Percentiles rank a stretch among this genome's conserved stretches.
Evolutionary conservation across 2,797 vertebrate species (phyloP).

Genomic region (Bothrops alternatus): DNA sequence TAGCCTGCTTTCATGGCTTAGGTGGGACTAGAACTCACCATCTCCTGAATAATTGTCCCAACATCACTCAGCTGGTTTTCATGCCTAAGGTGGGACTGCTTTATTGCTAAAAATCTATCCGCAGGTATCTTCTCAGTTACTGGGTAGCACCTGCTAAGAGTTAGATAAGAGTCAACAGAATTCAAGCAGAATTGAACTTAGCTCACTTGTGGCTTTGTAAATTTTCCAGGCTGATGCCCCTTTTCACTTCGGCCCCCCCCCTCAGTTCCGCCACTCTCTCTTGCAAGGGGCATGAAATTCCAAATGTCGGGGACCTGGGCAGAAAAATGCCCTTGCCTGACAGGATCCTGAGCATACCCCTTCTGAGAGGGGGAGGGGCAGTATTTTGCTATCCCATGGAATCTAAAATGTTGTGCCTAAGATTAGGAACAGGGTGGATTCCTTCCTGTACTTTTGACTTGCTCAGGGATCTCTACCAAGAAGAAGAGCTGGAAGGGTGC

Average conservation of each 20-base stretch:
- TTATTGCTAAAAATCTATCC: background rate
- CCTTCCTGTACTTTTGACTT: background rate
- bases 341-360: background rate
- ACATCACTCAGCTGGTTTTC: too few relatives aligned
- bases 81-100: background rate
- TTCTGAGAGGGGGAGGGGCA: background rate
- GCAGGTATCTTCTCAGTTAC: background rate
- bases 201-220: background rate
- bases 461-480: background rate
- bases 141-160: background rate
- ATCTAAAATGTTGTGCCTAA: too few relatives aligned
- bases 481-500: background rate
- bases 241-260: background rate
- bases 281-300: background rate
- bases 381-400: background rate
- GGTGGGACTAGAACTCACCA: too few relatives aligned
- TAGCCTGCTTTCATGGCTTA: too few relatives aligned
- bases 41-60: background rate
- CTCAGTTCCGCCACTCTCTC: background rate
- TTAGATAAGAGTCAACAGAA: background rate
- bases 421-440: background rate
- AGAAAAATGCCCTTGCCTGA: background rate
- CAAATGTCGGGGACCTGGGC: background rate
- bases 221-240: background rate
- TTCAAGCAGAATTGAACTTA: background rate